Evolutionary conservation across 2,888 invertebrate species (phyloP), one percentile per base, ranked within the genome.

Genomic region (Zele albiditarsus): DNA sequence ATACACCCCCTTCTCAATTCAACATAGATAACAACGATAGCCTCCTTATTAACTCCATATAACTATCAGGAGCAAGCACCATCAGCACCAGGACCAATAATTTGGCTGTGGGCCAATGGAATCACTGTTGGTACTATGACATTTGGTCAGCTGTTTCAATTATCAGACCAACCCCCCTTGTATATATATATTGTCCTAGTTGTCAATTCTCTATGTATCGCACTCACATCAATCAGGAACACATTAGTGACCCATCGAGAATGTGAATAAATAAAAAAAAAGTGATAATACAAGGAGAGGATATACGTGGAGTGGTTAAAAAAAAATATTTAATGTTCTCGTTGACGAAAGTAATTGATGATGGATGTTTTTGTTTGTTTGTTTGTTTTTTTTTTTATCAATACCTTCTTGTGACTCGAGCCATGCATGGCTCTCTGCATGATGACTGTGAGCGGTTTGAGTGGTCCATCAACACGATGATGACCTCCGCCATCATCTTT

Each of bases 11-110:
- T 71, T 38, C 89, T 0, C 91, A 90, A 20, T 10, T 84, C 90
- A 90, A 3, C 90, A 89, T 91, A 91, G 91, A 82, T 90, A 90
- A 88, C 76, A 78, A 63, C 38, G 63, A 63, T 38, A 38, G 63
- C 63, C 38, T 63, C 23, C 5, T 46, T 53, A 53, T 53, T 53
- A 53, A 53, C 53, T 6, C 8, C 23, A 53, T 53, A 12, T 2
- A 53, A 53, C 20, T 12, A 42, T 42, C 20, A 10, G 20, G 8
- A 53, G 8, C 53, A 53, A n/a, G 38, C 8, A 20, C 20, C 20
- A 53, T 53, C 53, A 53, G 53, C 20, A 53, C 8, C 53, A 53
- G 20, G 3, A 53, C 5, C 20, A 16, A 46, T 46, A 46, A 46
- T 53, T 53, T 20, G 20, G 20, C 53, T 53, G 8, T 53, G 4